phyloP scores from a whole-genome alignment of 2,113 vertebrate genomes.

The Rhagologus leucostigma region DNA sequence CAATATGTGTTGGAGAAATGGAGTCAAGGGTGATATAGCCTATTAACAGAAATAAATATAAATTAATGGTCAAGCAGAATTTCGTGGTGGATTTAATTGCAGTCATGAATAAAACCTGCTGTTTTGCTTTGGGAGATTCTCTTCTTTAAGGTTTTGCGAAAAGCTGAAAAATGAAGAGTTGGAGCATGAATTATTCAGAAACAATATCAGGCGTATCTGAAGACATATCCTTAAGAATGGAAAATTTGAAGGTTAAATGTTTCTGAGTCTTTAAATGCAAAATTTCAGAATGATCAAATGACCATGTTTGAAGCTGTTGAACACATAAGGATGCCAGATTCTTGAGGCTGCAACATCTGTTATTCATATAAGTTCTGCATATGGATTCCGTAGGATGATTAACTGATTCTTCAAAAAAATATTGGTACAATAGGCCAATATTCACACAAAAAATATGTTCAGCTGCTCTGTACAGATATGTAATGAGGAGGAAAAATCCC shows the following conservation, averaged over 20 bases:
- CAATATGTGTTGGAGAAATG: neutral
- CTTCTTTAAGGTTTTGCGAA: neutral
- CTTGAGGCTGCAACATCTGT: constrained; percentile 24
- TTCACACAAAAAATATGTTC: neutral
- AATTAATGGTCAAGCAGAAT: neutral
- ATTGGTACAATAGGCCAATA: neutral
- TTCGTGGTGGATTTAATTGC: neutral
- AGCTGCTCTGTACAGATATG: neutral
- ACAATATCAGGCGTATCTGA: neutral
- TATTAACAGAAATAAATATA: neutral
- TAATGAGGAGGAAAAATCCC: constrained; percentile 9
- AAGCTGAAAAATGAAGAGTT: neutral
- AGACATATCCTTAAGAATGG: neutral
- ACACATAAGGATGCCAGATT: constrained; percentile 19
- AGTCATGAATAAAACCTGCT: neutral
- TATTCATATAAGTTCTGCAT: neutral
- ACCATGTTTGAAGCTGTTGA: constrained; percentile 18
- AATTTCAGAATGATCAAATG: constrained; percentile 43
- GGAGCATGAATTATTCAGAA: neutral
- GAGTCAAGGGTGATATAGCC: neutral
- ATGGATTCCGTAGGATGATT: constrained; percentile 32
- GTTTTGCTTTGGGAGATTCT: neutral
- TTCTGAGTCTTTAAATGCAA: constrained; percentile 3
- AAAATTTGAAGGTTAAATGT: constrained; percentile 15
- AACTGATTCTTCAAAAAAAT: neutral